Conservation (phyloP, 2,797 vertebrate species). For the Eurystomus glaucurus region DNA sequence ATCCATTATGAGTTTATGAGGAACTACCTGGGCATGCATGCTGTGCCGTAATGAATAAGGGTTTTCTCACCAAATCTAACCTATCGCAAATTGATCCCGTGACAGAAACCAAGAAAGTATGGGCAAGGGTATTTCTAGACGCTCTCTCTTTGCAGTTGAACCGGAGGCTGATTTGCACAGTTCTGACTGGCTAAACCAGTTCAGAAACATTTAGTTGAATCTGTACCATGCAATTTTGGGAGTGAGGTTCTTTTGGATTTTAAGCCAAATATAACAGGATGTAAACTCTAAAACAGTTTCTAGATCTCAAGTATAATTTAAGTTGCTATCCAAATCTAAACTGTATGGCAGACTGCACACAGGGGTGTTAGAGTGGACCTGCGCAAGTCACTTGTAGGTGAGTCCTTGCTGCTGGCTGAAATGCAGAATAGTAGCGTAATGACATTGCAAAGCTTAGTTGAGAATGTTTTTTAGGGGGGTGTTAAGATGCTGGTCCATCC, state of each 20-base stretch:
- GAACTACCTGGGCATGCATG: not conserved
- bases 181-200: not conserved
- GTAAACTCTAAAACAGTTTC: not conserved
- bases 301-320: not conserved
- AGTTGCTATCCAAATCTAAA: not conserved
- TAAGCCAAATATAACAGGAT: not conserved
- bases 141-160: not conserved
- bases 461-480: not conserved
- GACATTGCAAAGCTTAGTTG: not conserved
- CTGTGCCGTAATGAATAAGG: not conserved
- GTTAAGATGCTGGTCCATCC: not conserved
- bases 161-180: not conserved
- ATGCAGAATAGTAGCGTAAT: fast-evolving
- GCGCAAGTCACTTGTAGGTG: fast-evolving
- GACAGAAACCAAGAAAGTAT: not conserved
- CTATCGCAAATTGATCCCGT: not conserved
- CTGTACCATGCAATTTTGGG: not conserved
- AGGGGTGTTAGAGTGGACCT: not conserved
- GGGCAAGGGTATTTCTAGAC: not conserved
- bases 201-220: not conserved
- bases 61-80: not conserved
- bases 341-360: not conserved
- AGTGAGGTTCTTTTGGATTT: not conserved
- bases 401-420: not conserved
- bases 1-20: not conserved